phyloP scores from a whole-genome alignment of 2,888 invertebrate species.

The Mayetiola destructor region DNA sequence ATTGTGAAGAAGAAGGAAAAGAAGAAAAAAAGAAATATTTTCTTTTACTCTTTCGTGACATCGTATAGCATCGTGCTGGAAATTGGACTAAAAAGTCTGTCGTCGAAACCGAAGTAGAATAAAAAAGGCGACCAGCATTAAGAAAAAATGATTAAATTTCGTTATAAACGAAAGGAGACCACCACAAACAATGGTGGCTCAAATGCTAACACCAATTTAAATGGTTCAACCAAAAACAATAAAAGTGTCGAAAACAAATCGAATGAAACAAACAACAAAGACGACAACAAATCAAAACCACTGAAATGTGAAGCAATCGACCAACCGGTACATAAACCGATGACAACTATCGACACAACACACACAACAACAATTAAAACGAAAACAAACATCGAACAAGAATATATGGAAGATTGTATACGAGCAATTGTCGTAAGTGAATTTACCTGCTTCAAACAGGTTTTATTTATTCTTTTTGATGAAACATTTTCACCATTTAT shows the following conservation, averaged over 20 bases:
- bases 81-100: background rate
- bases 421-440: constrained; percentile 35
- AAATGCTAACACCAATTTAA: no score
- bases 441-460: background rate
- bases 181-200: constrained; percentile 21
- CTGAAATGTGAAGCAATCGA: background rate
- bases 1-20: no score
- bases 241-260: constrained; percentile 3
- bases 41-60: background rate
- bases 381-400: constrained; percentile 10
- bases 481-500: no score
- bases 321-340: background rate
- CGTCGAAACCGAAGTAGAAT: background rate
- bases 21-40: no score
- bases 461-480: constrained; percentile 4
- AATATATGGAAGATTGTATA: constrained; percentile 30
- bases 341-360: no score
- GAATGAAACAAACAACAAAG: constrained; percentile 1
- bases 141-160: constrained; percentile 48
- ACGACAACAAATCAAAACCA: constrained; percentile 2
- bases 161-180: constrained; percentile 48
- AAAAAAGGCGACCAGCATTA: constrained; percentile 4
- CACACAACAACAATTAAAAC: no score
- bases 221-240: constrained; percentile 5
- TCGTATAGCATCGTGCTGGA: no score